Percentiles rank a stretch among this genome's conserved stretches.
Conservation (phyloP, 1,140 invertebrate species). For the Zophobas atratus region DNA sequence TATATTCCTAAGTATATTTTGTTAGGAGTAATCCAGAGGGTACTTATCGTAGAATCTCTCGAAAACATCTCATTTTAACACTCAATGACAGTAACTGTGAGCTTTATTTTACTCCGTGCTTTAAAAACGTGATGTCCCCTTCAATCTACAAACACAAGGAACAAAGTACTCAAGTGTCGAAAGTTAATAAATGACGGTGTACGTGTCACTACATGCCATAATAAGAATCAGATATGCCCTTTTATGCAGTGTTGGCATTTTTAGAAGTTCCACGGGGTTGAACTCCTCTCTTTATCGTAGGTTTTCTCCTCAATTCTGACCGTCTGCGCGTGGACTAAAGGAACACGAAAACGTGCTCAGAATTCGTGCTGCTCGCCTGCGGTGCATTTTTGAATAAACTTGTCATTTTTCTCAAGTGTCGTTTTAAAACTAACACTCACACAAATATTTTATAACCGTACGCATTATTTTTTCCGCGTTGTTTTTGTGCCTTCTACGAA, state of each 20-base stretch:
- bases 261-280: constrained; percentile 28
- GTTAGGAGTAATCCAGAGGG: too few species aligned
- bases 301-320: constrained; percentile 33
- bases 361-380: constrained; percentile 27
- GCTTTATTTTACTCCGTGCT: too few species aligned
- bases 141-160: too few species aligned
- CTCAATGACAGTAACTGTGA: too few species aligned
- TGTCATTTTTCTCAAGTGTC: constrained; percentile 42
- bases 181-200: constrained; percentile 27
- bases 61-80: too few species aligned
- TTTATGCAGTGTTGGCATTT: constrained; percentile 42
- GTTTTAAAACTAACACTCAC: constrained; percentile 23
- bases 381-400: constrained; percentile 43
- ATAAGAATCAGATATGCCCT: constrained; percentile 34
- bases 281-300: constrained; percentile 31
- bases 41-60: too few species aligned
- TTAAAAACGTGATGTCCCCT: too few species aligned
- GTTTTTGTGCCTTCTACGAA: background rate
- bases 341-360: constrained; percentile 34
- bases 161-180: background rate
- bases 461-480: constrained; percentile 3
- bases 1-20: too few species aligned
- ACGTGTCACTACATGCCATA: constrained; percentile 25
- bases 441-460: constrained; percentile 18
- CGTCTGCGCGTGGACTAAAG: constrained; percentile 38